These are phyloP conservation scores for Antheraea yamamai DNA, from an alignment of 2,888 invertebrate genomes.

Conservation along the genomic window DNA sequence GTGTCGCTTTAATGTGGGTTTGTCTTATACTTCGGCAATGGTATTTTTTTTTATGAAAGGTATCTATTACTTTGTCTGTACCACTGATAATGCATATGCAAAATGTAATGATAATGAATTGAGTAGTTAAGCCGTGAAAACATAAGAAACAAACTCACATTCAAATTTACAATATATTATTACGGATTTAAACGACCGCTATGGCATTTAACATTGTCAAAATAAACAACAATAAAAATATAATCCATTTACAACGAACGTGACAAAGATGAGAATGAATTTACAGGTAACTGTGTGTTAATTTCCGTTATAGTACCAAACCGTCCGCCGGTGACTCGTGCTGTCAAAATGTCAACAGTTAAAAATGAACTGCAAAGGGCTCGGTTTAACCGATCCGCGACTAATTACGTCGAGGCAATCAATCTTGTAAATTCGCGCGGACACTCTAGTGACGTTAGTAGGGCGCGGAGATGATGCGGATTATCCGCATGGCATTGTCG, in stretches of 20 bases:
- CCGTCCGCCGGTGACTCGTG: constrained; percentile 26
- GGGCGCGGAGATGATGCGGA: neutral
- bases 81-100: too few relatives aligned
- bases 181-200: neutral
- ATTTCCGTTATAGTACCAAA: constrained; percentile 22
- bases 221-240: neutral
- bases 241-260: constrained; percentile 4
- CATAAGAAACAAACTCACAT: too few relatives aligned
- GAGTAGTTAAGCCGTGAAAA: too few relatives aligned
- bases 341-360: constrained; percentile 61
- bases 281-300: constrained; percentile 9
- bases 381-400: constrained; percentile 47
- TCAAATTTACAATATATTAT: too few relatives aligned
- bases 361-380: constrained; percentile 60
- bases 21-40: too few relatives aligned
- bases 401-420: constrained; percentile 58
- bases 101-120: too few relatives aligned
- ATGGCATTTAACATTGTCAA: neutral
- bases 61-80: too few relatives aligned
- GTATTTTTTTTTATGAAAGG: too few relatives aligned
- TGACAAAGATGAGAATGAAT: constrained; percentile 15
- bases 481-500: neutral
- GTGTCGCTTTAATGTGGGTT: too few relatives aligned
- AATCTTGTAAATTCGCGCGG: constrained; percentile 48
- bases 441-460: constrained; percentile 28